phyloP scores from a whole-genome alignment of 2,797 vertebrate genomes.

The Pampus argenteus region DNA sequence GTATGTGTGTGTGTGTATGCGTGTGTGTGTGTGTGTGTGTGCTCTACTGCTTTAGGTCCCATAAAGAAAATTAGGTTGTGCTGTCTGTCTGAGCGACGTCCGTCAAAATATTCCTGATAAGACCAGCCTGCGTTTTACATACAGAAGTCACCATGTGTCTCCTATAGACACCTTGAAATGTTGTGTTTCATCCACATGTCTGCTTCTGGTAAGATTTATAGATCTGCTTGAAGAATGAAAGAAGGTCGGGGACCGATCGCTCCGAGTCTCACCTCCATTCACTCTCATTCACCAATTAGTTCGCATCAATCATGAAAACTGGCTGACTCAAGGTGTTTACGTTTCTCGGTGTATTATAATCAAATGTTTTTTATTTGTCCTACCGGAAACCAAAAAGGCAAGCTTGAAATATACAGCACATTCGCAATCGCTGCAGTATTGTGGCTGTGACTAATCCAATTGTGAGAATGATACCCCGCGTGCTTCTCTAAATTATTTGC shows the following conservation, averaged over 20 bases:
- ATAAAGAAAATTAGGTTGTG: constrained; percentile 30
- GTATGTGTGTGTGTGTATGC: background rate
- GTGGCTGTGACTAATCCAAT: constrained; percentile 77
- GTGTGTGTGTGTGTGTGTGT: background rate
- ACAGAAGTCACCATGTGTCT: background rate
- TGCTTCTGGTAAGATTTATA: constrained; percentile 25
- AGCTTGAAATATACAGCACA: constrained; percentile 35
- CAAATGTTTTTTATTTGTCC: constrained; percentile 28
- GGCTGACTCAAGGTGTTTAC: constrained; percentile 20
- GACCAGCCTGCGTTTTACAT: background rate
- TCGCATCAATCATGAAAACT: background rate
- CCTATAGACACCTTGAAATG: constrained; percentile 12
- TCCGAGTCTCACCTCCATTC: constrained; percentile 59
- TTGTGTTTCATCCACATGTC: constrained; percentile 25
- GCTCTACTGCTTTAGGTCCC: background rate
- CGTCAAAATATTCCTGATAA: constrained; percentile 39
- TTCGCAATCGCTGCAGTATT: constrained; percentile 75
- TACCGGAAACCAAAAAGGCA: constrained; percentile 34
- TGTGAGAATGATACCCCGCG: constrained; percentile 50
- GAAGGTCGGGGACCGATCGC: constrained; percentile 62
- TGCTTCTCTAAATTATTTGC: constrained; percentile 48
- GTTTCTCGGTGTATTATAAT: background rate
- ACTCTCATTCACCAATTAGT: constrained; percentile 26
- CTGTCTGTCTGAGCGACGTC: constrained; percentile 46
- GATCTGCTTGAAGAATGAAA: constrained; percentile 37